Percentiles rank a stretch among this genome's conserved stretches.
Evolutionary conservation across 2,113 vertebrate species (phyloP).

Genomic region (Rutilus rutilus): DNA sequence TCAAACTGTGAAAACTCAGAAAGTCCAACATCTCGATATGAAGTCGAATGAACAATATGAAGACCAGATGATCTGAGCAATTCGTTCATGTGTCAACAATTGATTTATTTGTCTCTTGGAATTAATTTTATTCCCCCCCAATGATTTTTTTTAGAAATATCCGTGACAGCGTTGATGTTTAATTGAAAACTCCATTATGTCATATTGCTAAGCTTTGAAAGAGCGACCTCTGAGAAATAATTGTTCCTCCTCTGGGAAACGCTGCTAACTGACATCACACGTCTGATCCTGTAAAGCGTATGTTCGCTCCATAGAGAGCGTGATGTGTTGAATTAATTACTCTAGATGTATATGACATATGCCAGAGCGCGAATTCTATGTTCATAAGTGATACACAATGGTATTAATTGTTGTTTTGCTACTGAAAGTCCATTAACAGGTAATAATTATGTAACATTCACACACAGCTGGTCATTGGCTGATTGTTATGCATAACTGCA

Average conservation of each 20-base stretch:
- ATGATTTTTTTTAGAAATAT: not conserved
- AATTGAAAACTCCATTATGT: slow-evolving; percentile 16
- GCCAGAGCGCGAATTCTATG: not conserved
- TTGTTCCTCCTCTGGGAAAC: not conserved
- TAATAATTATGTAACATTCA: slow-evolving; percentile 27
- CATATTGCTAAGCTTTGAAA: slow-evolving; percentile 17
- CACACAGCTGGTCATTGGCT: slow-evolving; percentile 31
- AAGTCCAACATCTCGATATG: not conserved
- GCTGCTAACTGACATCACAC: not conserved
- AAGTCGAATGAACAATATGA: not conserved
- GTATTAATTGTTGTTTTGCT: slow-evolving; percentile 42
- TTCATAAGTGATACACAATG: slow-evolving; percentile 33
- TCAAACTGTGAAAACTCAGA: no score
- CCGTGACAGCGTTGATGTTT: not conserved
- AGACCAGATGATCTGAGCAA: not conserved
- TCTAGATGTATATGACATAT: slow-evolving; percentile 34
- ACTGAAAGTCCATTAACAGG: slow-evolving; percentile 40
- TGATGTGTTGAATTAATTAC: slow-evolving; percentile 25
- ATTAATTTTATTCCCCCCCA: no score
- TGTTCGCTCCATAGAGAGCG: slow-evolving; percentile 16
- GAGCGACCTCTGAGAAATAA: slow-evolving; percentile 17
- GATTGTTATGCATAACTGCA: slow-evolving; percentile 28
- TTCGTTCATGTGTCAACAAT: not conserved
- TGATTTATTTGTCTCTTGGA: not conserved
- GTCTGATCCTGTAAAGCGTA: not conserved